Evolutionary conservation across 2,888 invertebrate species (phyloP).

Genomic region (Trichogramma dendrolimi): DNA sequence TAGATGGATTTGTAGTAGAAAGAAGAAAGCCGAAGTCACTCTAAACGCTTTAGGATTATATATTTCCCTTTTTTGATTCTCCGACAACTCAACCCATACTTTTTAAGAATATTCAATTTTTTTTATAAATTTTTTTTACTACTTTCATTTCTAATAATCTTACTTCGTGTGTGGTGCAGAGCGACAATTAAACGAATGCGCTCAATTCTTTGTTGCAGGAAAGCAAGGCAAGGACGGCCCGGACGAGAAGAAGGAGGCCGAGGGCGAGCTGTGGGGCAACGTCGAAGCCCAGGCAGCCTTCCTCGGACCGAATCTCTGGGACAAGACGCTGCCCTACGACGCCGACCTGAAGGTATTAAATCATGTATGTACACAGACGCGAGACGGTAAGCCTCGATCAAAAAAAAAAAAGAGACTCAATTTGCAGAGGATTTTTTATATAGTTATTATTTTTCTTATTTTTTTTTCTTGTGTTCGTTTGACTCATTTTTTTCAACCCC

Average conservation of each 20-base stretch:
- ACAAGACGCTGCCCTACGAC: constrained; percentile 87
- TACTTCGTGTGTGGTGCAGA: too few relatives aligned
- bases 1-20: too few relatives aligned
- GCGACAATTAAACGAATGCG: too few relatives aligned
- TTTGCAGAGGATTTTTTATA: constrained; percentile 20
- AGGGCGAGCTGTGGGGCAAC: constrained; percentile 78
- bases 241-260: constrained; percentile 70
- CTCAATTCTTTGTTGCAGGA: constrained; percentile 37
- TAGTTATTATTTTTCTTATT: constrained; percentile 6
- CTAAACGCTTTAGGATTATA: too few relatives aligned
- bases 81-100: too few relatives aligned
- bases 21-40: too few relatives aligned
- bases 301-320: constrained; percentile 93
- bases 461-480: constrained; percentile 13
- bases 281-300: constrained; percentile 92
- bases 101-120: too few relatives aligned
- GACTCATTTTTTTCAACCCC: constrained; percentile 6
- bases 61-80: too few relatives aligned
- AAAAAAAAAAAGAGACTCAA: constrained; percentile 20
- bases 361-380: constrained; percentile 52
- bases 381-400: constrained; percentile 48
- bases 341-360: constrained; percentile 87
- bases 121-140: too few relatives aligned
- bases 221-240: constrained; percentile 52
- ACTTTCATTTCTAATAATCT: too few relatives aligned